Conservation (phyloP, 1,140 invertebrate species). For the Diachasmimorpha longicaudata region DNA sequence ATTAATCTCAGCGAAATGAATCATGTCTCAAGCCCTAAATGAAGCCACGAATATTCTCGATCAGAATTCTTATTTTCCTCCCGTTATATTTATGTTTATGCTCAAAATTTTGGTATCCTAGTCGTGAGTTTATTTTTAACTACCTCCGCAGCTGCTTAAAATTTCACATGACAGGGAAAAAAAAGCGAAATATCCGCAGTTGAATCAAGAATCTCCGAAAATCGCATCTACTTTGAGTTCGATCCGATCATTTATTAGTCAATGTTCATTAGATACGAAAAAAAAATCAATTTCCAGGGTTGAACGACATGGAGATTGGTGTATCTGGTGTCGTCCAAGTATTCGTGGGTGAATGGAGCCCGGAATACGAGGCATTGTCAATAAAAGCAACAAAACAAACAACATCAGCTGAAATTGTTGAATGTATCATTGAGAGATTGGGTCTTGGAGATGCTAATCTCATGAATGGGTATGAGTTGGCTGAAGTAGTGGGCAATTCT, state of each 20-base stretch:
- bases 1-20: too few species aligned
- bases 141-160: constrained; percentile 23
- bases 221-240: not conserved
- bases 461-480: constrained; percentile 82
- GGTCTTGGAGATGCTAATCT: constrained; percentile 71
- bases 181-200: constrained; percentile 6
- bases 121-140: constrained; percentile 29
- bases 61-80: not conserved
- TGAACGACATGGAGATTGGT: constrained; percentile 56
- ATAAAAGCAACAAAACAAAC: constrained; percentile 93
- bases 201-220: not conserved
- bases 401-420: constrained; percentile 86
- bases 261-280: too few species aligned
- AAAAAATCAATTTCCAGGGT: constrained; percentile 41
- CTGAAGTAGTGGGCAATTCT: constrained; percentile 86
- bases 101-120: not conserved
- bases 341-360: constrained; percentile 87
- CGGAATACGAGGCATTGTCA: constrained; percentile 87
- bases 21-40: not conserved
- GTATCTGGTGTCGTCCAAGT: constrained; percentile 71
- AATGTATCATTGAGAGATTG: constrained; percentile 82
- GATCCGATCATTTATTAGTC: not conserved
- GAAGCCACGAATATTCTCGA: not conserved
- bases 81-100: constrained; percentile 11
- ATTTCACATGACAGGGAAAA: constrained; percentile 20